Conservation (phyloP, 1,140 invertebrate genomes). For the Metaphire vulgaris region DNA sequence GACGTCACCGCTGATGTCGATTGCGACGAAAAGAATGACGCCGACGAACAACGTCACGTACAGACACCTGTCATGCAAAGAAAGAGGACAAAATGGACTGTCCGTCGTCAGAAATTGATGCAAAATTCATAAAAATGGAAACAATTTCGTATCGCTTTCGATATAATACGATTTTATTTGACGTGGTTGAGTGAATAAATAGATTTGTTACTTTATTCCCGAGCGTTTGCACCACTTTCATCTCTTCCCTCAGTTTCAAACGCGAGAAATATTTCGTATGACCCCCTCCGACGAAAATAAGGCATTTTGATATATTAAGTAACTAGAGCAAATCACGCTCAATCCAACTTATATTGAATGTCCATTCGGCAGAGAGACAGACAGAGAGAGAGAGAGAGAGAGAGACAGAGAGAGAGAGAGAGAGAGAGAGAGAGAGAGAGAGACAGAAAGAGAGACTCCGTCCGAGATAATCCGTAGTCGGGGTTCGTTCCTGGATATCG, state of each 20-base stretch:
- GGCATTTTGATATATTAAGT: not conserved
- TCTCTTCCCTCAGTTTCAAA: no score
- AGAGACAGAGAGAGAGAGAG: slow-evolving; percentile 15
- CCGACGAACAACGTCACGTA: slow-evolving; percentile 13
- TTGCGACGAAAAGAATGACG: slow-evolving; percentile 21
- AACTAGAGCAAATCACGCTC: not conserved
- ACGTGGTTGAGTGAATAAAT: not conserved
- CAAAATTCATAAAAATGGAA: not conserved
- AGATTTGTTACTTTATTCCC: not conserved
- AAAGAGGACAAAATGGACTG: not conserved
- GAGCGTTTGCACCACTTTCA: no score
- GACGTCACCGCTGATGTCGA: slow-evolving; percentile 25
- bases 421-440: not conserved
- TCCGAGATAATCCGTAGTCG: not conserved
- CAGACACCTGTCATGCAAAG: slow-evolving; percentile 6
- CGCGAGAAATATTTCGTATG: no score
- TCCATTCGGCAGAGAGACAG: not conserved
- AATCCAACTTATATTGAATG: not conserved
- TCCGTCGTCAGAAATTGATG: not conserved
- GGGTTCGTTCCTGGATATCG: no score
- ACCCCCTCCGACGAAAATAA: not conserved
- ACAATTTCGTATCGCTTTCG: no score
- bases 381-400: slow-evolving; percentile 22
- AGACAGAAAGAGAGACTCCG: not conserved
- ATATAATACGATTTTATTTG: no score